These are phyloP conservation scores for Hycleus phaleratus DNA, from an alignment of 1,140 invertebrate genomes.

Conservation along the genomic window DNA sequence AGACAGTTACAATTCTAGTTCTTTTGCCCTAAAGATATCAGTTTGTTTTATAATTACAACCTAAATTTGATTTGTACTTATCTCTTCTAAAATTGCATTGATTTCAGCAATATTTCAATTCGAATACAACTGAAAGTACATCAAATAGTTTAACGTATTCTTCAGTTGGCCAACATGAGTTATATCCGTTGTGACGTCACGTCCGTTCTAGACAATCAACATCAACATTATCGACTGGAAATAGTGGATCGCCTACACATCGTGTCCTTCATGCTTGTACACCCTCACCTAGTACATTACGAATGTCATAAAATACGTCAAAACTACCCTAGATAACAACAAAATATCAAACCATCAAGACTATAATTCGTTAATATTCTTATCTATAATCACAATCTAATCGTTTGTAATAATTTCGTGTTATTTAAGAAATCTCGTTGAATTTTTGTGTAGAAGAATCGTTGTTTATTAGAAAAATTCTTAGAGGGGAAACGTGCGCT, in stretches of 20 bases:
- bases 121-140: constrained; percentile 27
- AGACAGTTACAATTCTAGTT: no score
- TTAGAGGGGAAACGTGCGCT: no score
- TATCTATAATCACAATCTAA: no score
- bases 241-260: constrained; percentile 21
- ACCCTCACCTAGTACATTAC: constrained; percentile 33
- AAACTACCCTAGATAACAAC: no score
- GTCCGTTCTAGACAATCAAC: constrained; percentile 22
- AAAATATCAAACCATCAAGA: no score
- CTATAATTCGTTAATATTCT: neutral
- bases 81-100: neutral
- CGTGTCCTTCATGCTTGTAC: constrained; percentile 34
- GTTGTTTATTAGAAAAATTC: no score
- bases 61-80: no score
- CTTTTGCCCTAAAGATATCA: no score
- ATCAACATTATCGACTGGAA: constrained; percentile 18
- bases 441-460: no score
- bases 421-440: no score
- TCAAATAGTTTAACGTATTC: constrained; percentile 34
- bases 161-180: constrained; percentile 37
- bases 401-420: no score
- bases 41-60: no score
- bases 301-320: constrained; percentile 24
- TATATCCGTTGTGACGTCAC: constrained; percentile 38
- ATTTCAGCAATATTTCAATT: constrained; percentile 35